Conservation (phyloP, 23 tunicate species). For the Halocynthia aurantium region DNA sequence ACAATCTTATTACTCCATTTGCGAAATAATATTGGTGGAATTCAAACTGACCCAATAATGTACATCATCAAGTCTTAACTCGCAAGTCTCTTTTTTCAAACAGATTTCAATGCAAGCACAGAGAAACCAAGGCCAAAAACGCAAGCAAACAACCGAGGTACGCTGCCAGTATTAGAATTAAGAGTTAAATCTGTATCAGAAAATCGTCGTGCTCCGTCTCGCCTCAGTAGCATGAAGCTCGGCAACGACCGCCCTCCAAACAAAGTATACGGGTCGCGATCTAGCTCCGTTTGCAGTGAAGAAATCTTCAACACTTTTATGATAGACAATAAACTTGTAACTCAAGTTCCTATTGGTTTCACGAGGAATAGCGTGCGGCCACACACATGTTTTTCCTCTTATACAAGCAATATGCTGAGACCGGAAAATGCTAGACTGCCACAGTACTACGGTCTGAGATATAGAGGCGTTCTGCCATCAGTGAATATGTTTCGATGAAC, state of each 20-base stretch:
- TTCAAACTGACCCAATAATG: no score
- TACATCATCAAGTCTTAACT: no score
- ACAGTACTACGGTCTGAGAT: slow-evolving; percentile 36
- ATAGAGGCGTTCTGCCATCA: slow-evolving; percentile 52
- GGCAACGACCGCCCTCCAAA: no score
- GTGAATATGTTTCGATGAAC: slow-evolving; percentile 33
- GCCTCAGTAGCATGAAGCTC: no score
- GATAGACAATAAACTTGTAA: slow-evolving; percentile 57
- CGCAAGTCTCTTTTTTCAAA: background rate
- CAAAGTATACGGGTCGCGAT: no score
- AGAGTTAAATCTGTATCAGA: background rate
- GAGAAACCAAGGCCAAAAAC: background rate
- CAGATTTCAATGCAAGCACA: background rate
- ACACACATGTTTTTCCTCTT: slow-evolving; percentile 22
- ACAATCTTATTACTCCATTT: no score
- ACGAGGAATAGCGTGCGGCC: slow-evolving; percentile 14
- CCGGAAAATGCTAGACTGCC: slow-evolving; percentile 44
- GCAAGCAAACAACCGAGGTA: background rate
- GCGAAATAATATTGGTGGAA: no score
- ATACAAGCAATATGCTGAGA: slow-evolving; percentile 43
- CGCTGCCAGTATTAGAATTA: background rate
- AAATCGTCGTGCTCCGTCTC: no score
- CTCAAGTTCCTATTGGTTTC: slow-evolving; percentile 74
- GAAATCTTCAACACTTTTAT: slow-evolving; percentile 41
- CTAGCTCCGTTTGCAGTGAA: background rate